Evolutionary conservation across 2,888 invertebrate species (phyloP).

Genomic region (Listrodromus nycthemerus): DNA sequence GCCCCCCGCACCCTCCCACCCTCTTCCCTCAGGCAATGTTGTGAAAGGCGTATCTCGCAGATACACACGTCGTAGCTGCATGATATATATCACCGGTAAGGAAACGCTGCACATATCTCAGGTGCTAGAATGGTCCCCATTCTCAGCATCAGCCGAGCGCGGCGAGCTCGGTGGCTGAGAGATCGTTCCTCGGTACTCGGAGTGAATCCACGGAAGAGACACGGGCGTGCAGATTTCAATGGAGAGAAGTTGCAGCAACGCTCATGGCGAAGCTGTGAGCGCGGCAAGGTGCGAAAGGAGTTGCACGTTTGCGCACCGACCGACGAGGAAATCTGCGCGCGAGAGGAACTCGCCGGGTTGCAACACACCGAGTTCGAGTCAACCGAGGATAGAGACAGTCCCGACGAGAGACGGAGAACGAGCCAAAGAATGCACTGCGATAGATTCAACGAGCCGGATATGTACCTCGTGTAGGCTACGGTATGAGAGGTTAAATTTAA

Average conservation of each 20-base stretch:
- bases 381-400: constrained; percentile 52
- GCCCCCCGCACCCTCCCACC: background rate
- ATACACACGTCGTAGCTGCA: constrained; percentile 38
- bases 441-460: constrained; percentile 33
- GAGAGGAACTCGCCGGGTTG: constrained; percentile 49
- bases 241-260: constrained; percentile 43
- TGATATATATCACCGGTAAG: constrained; percentile 61
- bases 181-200: constrained; percentile 11
- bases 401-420: background rate
- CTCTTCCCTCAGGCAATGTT: constrained; percentile 3
- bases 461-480: background rate
- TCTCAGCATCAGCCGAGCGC: constrained; percentile 31
- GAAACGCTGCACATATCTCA: constrained; percentile 61
- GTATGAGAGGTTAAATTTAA: background rate
- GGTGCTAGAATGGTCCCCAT: constrained; percentile 52
- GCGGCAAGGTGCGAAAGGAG: constrained; percentile 19
- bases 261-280: background rate
- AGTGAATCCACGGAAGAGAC: constrained; percentile 56
- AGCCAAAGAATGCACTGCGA: constrained; percentile 25
- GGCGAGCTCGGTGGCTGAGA: constrained; percentile 27
- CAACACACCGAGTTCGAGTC: constrained; percentile 47
- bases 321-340: constrained; percentile 18
- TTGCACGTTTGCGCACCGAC: background rate
- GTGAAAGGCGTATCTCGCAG: constrained; percentile 56
- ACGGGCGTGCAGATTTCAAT: constrained; percentile 32